A percentile compares a stretch with the other conserved stretches of the same genome.
Evolutionary conservation across 2,113 vertebrate genomes (phyloP).

Genomic region (Indicator indicator): DNA sequence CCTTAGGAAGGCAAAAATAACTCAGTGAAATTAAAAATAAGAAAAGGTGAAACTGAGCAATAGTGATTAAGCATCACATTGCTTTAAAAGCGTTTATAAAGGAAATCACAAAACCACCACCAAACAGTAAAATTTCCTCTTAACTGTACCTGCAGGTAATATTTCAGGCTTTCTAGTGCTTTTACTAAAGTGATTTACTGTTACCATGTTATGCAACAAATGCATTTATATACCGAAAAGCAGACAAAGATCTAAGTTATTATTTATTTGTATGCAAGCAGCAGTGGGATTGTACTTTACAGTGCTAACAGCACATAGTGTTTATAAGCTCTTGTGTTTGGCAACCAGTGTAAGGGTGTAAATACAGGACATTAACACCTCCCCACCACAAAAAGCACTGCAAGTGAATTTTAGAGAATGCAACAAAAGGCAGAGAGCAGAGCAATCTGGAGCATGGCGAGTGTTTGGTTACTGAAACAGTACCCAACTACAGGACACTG

Average conservation of each 20-base stretch:
- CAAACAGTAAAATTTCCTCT: conserved; percentile 3
- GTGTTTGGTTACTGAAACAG: rapidly evolving
- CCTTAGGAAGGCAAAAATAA: background rate
- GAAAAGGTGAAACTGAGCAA: background rate
- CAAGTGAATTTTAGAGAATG: background rate
- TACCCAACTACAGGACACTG: rapidly evolving
- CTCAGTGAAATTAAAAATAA: background rate
- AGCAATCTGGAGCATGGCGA: rapidly evolving
- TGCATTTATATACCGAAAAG: background rate
- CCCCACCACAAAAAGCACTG: background rate
- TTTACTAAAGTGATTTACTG: conserved; percentile 44
- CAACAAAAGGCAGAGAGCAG: rapidly evolving
- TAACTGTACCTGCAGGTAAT: background rate
- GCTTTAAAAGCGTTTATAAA: background rate
- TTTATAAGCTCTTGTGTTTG: conserved; percentile 34
- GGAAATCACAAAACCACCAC: background rate
- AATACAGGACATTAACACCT: background rate
- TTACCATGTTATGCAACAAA: background rate
- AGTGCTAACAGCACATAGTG: background rate
- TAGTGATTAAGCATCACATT: background rate
- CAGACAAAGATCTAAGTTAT: background rate
- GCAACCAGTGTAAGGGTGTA: background rate
- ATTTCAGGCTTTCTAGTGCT: conserved; percentile 21
- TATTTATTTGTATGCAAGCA: conserved; percentile 50
- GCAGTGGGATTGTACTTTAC: conserved; percentile 28